phyloP scores from a whole-genome alignment of 2,888 invertebrate species.

The Lissocephala sabroskyi region DNA sequence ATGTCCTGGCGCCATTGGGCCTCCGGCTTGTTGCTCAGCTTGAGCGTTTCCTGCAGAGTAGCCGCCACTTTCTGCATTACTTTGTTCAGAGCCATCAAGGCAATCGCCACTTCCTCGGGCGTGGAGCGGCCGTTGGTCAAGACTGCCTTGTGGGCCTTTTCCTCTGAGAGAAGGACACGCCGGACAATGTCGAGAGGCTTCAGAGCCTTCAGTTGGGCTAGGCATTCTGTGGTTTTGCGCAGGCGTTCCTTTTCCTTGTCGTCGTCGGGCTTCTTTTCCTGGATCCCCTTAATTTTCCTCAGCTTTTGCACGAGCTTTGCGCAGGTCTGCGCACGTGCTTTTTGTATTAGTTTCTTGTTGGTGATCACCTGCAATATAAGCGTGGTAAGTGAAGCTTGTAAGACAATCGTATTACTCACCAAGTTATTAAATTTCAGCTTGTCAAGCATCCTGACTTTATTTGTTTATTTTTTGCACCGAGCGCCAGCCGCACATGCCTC shows the following conservation, averaged over 20 bases:
- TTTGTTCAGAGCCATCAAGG: slow-evolving; percentile 64
- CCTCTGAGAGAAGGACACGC: slow-evolving; percentile 48
- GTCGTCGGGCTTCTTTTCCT: slow-evolving; percentile 56
- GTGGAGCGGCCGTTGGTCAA: slow-evolving; percentile 62
- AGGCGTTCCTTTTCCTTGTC: slow-evolving; percentile 50
- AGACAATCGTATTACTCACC: slow-evolving; percentile 45
- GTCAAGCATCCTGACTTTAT: slow-evolving; percentile 57
- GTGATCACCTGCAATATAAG: slow-evolving; percentile 56
- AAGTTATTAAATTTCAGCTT: slow-evolving; percentile 69
- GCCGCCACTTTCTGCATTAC: slow-evolving; percentile 42
- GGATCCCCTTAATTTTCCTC: slow-evolving; percentile 55
- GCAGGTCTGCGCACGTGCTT: slow-evolving; percentile 59
- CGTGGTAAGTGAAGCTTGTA: too few species aligned
- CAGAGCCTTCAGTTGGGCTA: slow-evolving; percentile 55
- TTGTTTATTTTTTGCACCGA: background rate
- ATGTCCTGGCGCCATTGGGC: slow-evolving; percentile 58
- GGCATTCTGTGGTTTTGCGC: slow-evolving; percentile 45
- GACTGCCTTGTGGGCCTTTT: slow-evolving; percentile 46
- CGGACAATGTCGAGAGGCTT: slow-evolving; percentile 58
- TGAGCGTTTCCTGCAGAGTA: slow-evolving; percentile 39
- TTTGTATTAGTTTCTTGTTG: slow-evolving; percentile 63
- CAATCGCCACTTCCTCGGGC: slow-evolving; percentile 63
- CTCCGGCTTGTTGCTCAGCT: slow-evolving; percentile 33
- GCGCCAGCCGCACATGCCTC: too few species aligned
- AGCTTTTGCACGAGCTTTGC: slow-evolving; percentile 68